Evolutionary conservation across 2,888 invertebrate species (phyloP).

Genomic region (Cataglyphis rosenhaueri): DNA sequence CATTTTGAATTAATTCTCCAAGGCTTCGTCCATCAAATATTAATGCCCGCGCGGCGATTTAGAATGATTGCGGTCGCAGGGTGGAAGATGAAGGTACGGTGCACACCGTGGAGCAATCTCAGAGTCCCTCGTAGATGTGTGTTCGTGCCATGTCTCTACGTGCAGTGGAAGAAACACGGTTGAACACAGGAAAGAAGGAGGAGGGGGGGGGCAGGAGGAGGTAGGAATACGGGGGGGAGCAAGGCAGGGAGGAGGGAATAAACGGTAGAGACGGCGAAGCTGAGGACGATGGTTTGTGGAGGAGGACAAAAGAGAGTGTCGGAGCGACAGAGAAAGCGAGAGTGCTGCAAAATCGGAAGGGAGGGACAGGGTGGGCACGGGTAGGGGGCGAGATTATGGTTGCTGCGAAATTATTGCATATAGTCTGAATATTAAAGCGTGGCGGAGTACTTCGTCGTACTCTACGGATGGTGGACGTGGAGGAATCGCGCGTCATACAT

Average conservation of each 20-base stretch:
- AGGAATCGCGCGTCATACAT: slow-evolving; percentile 65
- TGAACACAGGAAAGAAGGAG: slow-evolving; percentile 36
- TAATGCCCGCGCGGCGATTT: slow-evolving; percentile 78
- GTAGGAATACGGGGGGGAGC: not conserved
- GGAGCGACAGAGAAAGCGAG: slow-evolving; percentile 25
- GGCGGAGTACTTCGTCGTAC: slow-evolving; percentile 78
- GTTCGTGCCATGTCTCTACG: slow-evolving; percentile 54
- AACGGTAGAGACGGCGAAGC: slow-evolving; percentile 51
- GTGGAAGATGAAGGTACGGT: slow-evolving; percentile 46
- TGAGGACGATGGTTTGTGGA: slow-evolving; percentile 40
- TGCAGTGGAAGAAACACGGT: slow-evolving; percentile 56
- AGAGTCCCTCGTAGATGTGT: slow-evolving; percentile 40
- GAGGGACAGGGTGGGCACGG: slow-evolving; percentile 36
- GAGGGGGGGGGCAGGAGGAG: not conserved
- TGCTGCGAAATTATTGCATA: slow-evolving; percentile 85
- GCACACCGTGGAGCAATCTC: slow-evolving; percentile 54
- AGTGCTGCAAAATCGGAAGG: slow-evolving; percentile 33
- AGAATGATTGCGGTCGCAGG: slow-evolving; percentile 79
- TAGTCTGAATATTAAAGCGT: slow-evolving; percentile 85
- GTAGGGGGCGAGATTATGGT: slow-evolving; percentile 77
- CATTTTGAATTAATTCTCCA: slow-evolving; percentile 65
- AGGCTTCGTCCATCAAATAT: slow-evolving; percentile 79
- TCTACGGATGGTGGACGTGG: slow-evolving; percentile 70
- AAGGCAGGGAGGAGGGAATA: slow-evolving; percentile 17
- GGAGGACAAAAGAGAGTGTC: slow-evolving; percentile 21